Base-by-base conservation (phyloP, 2,888 invertebrate genomes). In the Synergus gifuensis region DNA sequence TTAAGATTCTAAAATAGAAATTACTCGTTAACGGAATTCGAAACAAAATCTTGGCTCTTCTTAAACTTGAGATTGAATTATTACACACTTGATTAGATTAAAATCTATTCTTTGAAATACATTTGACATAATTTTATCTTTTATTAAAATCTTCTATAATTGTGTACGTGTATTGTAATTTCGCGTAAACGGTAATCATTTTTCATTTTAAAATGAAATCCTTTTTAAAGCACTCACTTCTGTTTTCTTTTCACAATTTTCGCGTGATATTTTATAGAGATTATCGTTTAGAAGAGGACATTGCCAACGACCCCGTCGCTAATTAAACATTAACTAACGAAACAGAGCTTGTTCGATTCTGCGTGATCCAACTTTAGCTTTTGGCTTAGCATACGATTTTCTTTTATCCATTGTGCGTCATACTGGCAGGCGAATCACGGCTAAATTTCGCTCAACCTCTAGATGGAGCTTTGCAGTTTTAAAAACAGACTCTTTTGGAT, bases 271-370 rank as follows among this genome's bases (percentile, higher is more conserved):
- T 60, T 73, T 54, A 16, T 36, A 11, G 36, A 36, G 28, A 73
- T 73, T 36, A 54, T 73, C 11, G n/a, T 73, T 54, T 73, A 28
- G 54, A 49, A n/a, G 49, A 73, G 36, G 54, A 54, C 54, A 54
- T 73, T 73, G 49, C 73, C 54, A 73, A 73, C 49, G 49, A 73
- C 36, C 73, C 49, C 73, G 73, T 28, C 73, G 73, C 73, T 73
- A 73, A 73, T 73, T 73, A 73, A 73, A 54, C 73, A 73, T 73
- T 73, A 73, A 73, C 85, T 84, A 84, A 86, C 84, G 86, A 85
- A 83, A 85, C 79, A 83, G 79, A 82, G 86, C 86, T 86, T 85
- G 79, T 63, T 79, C 76, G 77, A 83, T 80, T 87, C 86, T 86
- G 85, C 78, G 78, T 81, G 85, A 82, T 86, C 83, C 54, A 73